phyloP scores from a whole-genome alignment of 2,797 vertebrate genomes.

The Geotrypetes seraphini region DNA sequence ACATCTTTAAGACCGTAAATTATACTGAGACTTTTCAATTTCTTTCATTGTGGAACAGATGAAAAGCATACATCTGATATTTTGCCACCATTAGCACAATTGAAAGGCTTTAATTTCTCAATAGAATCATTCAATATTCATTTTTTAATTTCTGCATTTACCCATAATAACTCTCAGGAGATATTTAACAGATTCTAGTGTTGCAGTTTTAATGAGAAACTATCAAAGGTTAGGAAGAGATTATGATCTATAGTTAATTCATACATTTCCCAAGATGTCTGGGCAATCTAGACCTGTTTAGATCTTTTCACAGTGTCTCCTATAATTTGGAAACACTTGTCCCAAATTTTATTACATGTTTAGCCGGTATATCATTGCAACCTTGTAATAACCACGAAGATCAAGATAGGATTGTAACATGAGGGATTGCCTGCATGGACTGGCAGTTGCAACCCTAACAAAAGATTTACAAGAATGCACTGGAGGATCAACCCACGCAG shows the following conservation, averaged over 20 bases:
- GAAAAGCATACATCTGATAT: slow-evolving; percentile 42
- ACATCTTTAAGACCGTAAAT: slow-evolving; percentile 31
- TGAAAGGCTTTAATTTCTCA: slow-evolving; percentile 47
- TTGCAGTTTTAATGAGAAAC: slow-evolving; percentile 51
- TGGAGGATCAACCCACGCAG: too few species aligned
- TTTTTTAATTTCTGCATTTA: slow-evolving; percentile 58
- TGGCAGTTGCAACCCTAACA: too few species aligned
- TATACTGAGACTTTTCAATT: slow-evolving; percentile 29
- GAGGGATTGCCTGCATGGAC: too few species aligned
- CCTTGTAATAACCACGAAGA: too few species aligned
- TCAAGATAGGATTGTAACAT: too few species aligned
- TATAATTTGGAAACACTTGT: slow-evolving; percentile 36
- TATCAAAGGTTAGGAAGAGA: slow-evolving; percentile 49
- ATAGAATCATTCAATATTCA: slow-evolving; percentile 57
- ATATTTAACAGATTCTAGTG: slow-evolving; percentile 38
- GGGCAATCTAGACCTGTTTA: slow-evolving; percentile 30
- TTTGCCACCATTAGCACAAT: slow-evolving; percentile 36
- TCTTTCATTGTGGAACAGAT: slow-evolving; percentile 34
- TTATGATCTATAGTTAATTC: slow-evolving; percentile 52
- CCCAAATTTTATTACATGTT: slow-evolving; percentile 27
- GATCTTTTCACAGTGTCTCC: slow-evolving; percentile 20
- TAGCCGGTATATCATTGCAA: slow-evolving; percentile 46
- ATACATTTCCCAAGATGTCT: slow-evolving; percentile 41
- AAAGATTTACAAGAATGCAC: too few species aligned
- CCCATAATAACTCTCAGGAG: slow-evolving; percentile 46